Percentiles rank a stretch among this genome's conserved stretches.
phyloP scores from a whole-genome alignment of 1,140 invertebrate species.

The Pseudomyrmex concolor region DNA sequence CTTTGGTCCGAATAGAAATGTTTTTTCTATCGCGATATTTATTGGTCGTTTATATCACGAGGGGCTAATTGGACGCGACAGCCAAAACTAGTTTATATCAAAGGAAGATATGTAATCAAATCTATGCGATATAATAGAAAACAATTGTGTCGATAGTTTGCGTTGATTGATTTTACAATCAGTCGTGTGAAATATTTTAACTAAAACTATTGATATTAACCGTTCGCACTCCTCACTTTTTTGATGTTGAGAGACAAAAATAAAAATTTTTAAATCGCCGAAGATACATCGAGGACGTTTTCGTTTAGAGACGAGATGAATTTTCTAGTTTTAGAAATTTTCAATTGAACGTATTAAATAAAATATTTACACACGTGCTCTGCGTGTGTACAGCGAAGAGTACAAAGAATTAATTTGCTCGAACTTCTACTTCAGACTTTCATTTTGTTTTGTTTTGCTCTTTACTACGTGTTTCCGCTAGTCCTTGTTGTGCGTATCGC shows the following conservation, averaged over 20 bases:
- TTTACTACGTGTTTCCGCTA: constrained; percentile 42
- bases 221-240: constrained; percentile 6
- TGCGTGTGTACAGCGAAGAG: constrained; percentile 6
- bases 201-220: constrained; percentile 18
- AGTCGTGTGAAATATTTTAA: constrained; percentile 26
- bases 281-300: too few relatives aligned
- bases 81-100: constrained; percentile 46
- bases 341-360: neutral
- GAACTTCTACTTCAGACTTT: constrained; percentile 47
- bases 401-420: constrained; percentile 35
- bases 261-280: too few relatives aligned
- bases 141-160: neutral
- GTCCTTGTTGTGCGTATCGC: constrained; percentile 70
- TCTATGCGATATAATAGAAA: constrained; percentile 18
- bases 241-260: neutral
- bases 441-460: constrained; percentile 1
- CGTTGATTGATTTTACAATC: constrained; percentile 18
- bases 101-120: constrained; percentile 25
- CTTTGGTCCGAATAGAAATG: constrained; percentile 47
- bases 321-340: too few relatives aligned
- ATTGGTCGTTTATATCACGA: constrained; percentile 57
- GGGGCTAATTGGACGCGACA: constrained; percentile 34
- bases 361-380: constrained; percentile 6
- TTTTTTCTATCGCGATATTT: neutral
- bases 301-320: too few relatives aligned